A percentile compares a stretch with the other conserved stretches of the same genome.
phyloP scores from a whole-genome alignment of 2,888 invertebrate genomes.

The Dryocosmus kuriphilus region DNA sequence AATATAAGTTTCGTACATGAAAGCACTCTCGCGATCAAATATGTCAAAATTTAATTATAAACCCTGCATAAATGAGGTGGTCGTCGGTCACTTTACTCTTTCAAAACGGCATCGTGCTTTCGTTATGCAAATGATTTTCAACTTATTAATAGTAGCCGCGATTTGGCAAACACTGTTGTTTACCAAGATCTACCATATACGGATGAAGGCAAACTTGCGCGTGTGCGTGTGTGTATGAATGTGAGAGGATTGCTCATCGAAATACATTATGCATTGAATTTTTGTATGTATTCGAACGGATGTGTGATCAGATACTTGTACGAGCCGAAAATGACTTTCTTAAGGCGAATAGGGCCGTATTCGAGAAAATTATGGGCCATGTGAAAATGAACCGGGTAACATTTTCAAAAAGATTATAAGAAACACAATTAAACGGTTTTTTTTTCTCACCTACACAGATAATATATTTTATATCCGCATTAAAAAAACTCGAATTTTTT shows the following conservation, averaged over 20 bases:
- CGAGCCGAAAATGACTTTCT: conserved; percentile 12
- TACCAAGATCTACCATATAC: conserved; percentile 72
- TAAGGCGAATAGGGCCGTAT: conserved; percentile 19
- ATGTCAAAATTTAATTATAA: not conserved
- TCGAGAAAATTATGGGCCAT: not conserved
- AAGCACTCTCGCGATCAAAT: not conserved
- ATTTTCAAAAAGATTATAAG: too few relatives aligned
- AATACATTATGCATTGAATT: too few relatives aligned
- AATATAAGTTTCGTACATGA: not conserved
- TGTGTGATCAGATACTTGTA: not conserved
- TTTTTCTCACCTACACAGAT: too few relatives aligned
- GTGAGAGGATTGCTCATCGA: conserved; percentile 39
- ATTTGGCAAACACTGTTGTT: conserved; percentile 76
- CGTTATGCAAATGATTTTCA: conserved; percentile 69
- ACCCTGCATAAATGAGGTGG: too few relatives aligned
- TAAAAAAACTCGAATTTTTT: too few relatives aligned
- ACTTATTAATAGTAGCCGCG: conserved; percentile 72
- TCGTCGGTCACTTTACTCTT: conserved; percentile 3
- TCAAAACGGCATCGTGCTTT: conserved; percentile 47
- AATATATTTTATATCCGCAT: too few relatives aligned
- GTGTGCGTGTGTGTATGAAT: too few relatives aligned
- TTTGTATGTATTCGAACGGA: not conserved
- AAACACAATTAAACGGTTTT: too few relatives aligned
- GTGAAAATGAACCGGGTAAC: too few relatives aligned
- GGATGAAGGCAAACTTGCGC: conserved; percentile 57